Evolutionary conservation across 2,888 invertebrate genomes (phyloP), one percentile per base, ranked within the genome.

Genomic region (Drosophila longiperda): DNA sequence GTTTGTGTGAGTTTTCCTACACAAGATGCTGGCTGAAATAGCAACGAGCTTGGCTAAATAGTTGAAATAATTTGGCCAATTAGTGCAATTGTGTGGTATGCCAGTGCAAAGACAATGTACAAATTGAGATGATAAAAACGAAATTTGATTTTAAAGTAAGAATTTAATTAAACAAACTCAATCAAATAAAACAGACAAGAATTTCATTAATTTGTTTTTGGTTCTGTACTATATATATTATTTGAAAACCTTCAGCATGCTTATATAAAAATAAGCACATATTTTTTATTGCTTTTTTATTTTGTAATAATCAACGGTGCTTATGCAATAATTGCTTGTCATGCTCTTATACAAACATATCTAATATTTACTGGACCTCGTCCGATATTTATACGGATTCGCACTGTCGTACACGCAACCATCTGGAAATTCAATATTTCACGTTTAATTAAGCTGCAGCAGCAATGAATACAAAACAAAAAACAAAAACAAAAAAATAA

Each of bases 381-480:
- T 70, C 38, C 61, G 58, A 67, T 67, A 75, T 75, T 78, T 79
- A 79, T 79, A 48, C 42, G 58, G 29, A 50, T 42, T 70, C 40
- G 40, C 53, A 42, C 38, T 61, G 48, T 34, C 61, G 54, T 40
- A 15, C 29, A 62, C 45, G 63, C 80, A 76, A 66, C 81, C 75
- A 74, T 78, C 73, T 80, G 83, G 75, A 80, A 80, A 63, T 80
- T 63, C 87, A 78, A 83, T 88, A 78, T 87, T 86, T 88, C 68
- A 88, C 87, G 87, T 83, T 84, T 88, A 84, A 88, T 84, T 84
- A 84, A 88, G 89, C 83, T 83, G 73, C 81, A 80, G 80, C 61
- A 61, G 78, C 62, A 71, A 67, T 63, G 57, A 67, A 68, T 48
- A 54, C 29, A 58, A 77, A 59, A 54, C 33, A 15, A 61, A 38